phyloP scores from a whole-genome alignment of 2,113 vertebrate species.

The Pteronura brasiliensis region DNA sequence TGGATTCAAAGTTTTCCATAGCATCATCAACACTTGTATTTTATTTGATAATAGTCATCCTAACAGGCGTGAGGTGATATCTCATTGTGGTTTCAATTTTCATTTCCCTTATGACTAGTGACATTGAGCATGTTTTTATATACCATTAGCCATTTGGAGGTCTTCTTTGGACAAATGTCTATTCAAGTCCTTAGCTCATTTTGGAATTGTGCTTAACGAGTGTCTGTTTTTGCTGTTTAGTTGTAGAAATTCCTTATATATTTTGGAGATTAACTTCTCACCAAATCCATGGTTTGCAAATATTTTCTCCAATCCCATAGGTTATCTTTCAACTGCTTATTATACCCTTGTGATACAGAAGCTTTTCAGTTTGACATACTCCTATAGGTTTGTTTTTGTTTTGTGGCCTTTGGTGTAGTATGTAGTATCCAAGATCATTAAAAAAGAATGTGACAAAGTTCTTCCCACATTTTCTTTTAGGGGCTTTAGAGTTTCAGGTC shows the following conservation, averaged over 20 bases:
- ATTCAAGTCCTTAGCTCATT: neutral
- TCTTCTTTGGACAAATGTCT: neutral
- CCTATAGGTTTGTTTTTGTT: neutral
- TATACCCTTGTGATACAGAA: neutral
- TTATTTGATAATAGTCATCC: neutral
- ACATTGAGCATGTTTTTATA: neutral
- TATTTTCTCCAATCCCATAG: neutral
- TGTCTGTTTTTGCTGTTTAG: neutral
- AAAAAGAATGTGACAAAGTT: neutral
- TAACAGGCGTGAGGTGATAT: neutral
- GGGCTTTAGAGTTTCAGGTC: neutral
- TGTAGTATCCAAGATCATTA: neutral
- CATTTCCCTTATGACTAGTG: neutral
- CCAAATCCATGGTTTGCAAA: neutral
- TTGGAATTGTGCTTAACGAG: neutral
- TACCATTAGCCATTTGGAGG: neutral
- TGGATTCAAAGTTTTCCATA: neutral
- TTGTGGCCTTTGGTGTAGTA: neutral
- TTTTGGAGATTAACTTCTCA: neutral
- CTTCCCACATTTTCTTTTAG: neutral
- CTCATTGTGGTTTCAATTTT: neutral
- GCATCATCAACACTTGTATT: neutral
- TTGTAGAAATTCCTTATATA: neutral
- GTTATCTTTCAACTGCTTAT: neutral
- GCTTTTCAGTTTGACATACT: neutral